Evolutionary conservation across 2,113 vertebrate genomes (phyloP).

Genomic region (Isurus oxyrinchus): DNA sequence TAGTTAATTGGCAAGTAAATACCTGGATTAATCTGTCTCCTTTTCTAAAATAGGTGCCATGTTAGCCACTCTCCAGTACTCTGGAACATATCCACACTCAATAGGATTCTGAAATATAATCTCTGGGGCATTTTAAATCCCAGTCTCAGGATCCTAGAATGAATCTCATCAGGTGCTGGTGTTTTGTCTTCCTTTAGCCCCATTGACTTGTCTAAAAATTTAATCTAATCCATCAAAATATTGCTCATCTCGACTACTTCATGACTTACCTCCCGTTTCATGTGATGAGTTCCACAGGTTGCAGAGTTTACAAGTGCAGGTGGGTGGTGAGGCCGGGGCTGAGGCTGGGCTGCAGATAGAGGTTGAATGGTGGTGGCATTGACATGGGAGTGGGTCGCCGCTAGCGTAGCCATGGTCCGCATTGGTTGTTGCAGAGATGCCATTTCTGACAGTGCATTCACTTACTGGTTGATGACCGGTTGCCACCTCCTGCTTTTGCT

Average conservation of each 20-base stretch:
- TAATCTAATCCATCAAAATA: neutral
- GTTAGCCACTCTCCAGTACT: neutral
- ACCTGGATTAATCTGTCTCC: neutral
- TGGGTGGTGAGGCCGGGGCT: too few species aligned
- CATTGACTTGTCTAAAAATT: neutral
- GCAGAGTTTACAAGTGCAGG: too few species aligned
- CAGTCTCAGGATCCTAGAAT: neutral
- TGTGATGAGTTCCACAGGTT: too few species aligned
- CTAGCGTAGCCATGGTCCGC: too few species aligned
- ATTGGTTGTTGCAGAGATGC: too few species aligned
- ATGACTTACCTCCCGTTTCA: neutral
- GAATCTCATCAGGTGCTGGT: neutral
- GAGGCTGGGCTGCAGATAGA: too few species aligned
- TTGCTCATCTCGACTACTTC: neutral
- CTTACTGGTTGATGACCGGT: too few species aligned
- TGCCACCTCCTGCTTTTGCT: too few species aligned
- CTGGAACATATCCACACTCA: neutral
- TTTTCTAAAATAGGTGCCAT: neutral
- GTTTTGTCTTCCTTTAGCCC: neutral
- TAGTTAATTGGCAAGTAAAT: neutral
- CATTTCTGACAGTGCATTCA: too few species aligned
- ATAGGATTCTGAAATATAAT: neutral
- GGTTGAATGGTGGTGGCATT: too few species aligned
- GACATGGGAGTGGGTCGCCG: too few species aligned
- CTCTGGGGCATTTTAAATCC: neutral